A percentile compares a stretch with the other conserved stretches of the same genome.
These are phyloP conservation scores for Atrichornis clamosus DNA, from an alignment of 2,113 vertebrate species.

Conservation along the genomic window DNA sequence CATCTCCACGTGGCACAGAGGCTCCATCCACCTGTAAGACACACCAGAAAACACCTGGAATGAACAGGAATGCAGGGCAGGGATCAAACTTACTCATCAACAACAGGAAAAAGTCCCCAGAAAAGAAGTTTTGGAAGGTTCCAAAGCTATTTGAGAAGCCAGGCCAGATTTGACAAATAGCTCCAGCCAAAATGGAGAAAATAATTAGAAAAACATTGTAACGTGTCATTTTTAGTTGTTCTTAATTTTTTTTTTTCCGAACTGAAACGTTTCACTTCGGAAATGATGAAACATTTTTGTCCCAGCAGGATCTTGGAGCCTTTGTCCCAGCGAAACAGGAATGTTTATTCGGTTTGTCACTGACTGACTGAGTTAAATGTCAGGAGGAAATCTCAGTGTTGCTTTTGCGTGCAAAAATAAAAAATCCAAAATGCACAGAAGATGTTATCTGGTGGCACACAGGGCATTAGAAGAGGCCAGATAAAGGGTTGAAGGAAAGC, in stretches of 20 bases:
- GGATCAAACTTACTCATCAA: not conserved
- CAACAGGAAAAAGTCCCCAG: not conserved
- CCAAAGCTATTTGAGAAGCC: not conserved
- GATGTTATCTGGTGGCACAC: not conserved
- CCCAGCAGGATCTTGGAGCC: conserved; percentile 47
- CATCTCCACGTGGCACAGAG: rapidly evolving
- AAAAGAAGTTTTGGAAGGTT: conserved; percentile 15
- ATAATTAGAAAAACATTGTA: conserved; percentile 66
- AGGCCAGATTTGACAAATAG: conserved; percentile 25
- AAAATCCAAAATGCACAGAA: not conserved
- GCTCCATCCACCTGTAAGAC: not conserved
- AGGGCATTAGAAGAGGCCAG: not conserved
- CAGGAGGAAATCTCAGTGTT: conserved; percentile 25
- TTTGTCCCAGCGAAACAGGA: not conserved
- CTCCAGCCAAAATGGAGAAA: conserved; percentile 24
- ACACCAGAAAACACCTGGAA: not conserved
- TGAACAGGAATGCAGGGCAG: not conserved
- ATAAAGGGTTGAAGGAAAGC: not conserved
- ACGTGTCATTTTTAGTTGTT: not conserved
- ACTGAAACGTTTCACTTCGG: not conserved
- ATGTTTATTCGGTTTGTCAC: conserved; percentile 39
- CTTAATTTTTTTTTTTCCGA: not conserved
- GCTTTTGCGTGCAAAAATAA: not conserved
- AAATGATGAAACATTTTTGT: conserved; percentile 31
- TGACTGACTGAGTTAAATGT: conserved; percentile 28